These are phyloP conservation scores for Anoura caudifer DNA, from an alignment of 2,113 vertebrate species.

Conservation along the genomic window DNA sequence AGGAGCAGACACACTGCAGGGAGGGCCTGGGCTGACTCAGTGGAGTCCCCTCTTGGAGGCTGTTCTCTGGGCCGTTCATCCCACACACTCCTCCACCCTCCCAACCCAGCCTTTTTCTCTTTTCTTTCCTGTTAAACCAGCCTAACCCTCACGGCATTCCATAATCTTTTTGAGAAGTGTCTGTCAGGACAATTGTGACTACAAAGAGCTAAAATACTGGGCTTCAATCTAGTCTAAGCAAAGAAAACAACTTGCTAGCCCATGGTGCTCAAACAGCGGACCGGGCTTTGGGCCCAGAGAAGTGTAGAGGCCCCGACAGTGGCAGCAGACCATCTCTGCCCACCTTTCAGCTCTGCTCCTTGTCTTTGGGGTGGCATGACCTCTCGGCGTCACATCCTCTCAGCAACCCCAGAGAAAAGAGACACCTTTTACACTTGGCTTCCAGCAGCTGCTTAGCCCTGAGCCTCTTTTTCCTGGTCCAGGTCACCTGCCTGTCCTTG, in stretches of 20 bases:
- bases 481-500: background rate
- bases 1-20: fast-evolving
- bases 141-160: background rate
- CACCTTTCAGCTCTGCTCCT: background rate
- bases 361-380: background rate
- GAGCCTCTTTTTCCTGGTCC: background rate
- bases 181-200: background rate
- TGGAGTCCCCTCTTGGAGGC: too few species aligned
- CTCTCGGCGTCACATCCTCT: background rate
- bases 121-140: background rate
- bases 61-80: background rate
- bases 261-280: fast-evolving
- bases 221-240: background rate
- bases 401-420: background rate
- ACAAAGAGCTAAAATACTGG: background rate
- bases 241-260: background rate
- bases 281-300: background rate
- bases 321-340: background rate
- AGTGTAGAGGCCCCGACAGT: background rate
- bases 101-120: background rate
- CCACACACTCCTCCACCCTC: background rate
- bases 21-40: fast-evolving
- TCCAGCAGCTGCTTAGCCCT: background rate
- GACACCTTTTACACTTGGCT: background rate
- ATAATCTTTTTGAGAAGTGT: background rate